phyloP scores from a whole-genome alignment of 2,888 invertebrate genomes.

The Omphaloscelis lunosa region DNA sequence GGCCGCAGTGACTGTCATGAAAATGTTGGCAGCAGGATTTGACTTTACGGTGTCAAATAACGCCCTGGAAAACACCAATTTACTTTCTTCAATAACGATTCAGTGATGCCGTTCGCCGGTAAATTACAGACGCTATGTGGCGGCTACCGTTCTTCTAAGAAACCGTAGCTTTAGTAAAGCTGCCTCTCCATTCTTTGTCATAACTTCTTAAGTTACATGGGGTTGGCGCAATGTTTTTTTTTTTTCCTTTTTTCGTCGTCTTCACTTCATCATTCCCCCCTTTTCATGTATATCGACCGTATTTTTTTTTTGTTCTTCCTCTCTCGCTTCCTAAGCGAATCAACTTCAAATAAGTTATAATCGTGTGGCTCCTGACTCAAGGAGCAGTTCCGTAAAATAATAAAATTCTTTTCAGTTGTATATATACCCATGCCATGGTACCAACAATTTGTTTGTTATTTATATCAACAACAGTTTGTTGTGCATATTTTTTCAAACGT shows the following conservation, averaged over 20 bases:
- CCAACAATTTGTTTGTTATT: background rate
- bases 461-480: too few species aligned
- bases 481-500: background rate
- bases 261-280: background rate
- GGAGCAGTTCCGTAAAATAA: background rate
- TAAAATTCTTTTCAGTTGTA: too few species aligned
- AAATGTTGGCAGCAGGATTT: background rate
- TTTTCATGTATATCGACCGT: background rate
- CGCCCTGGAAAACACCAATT: too few species aligned
- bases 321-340: background rate
- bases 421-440: background rate
- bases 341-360: background rate
- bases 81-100: background rate
- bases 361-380: background rate
- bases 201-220: background rate
- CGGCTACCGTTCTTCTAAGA: background rate
- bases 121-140: background rate
- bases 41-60: background rate
- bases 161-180: background rate
- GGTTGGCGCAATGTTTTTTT: background rate
- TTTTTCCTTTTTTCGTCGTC: background rate
- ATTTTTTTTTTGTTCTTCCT: conserved; percentile 2
- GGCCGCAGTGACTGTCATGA: background rate
- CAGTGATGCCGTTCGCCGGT: too few species aligned
- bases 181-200: background rate